These are phyloP conservation scores for Calyptommatus sinebrachiatus DNA, from an alignment of 2,113 vertebrate genomes.

Conservation along the genomic window DNA sequence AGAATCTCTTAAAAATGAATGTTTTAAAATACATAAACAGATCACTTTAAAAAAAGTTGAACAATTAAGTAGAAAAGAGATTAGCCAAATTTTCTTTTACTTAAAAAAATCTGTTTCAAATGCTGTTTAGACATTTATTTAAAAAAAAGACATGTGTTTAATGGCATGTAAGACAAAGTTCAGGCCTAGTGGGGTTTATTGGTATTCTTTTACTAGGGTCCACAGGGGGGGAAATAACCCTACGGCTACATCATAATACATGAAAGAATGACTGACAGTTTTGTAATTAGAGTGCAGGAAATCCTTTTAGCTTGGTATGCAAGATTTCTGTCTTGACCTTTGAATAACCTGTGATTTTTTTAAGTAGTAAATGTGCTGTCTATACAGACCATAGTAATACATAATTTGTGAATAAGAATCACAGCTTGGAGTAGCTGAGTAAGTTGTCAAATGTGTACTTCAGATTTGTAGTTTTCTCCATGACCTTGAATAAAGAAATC, in stretches of 20 bases:
- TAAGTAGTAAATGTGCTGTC: constrained; percentile 57
- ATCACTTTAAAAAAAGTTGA: no score
- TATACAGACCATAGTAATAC: neutral
- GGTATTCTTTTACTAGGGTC: constrained; percentile 18
- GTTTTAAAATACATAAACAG: no score
- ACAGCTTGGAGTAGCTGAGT: constrained; percentile 27
- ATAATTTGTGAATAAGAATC: neutral
- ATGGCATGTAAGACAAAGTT: constrained; percentile 14
- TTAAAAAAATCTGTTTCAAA: constrained; percentile 34
- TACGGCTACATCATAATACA: constrained; percentile 21
- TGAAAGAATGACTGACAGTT: constrained; percentile 26
- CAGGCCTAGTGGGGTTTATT: neutral
- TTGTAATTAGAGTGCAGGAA: constrained; percentile 20
- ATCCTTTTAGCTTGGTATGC: constrained; percentile 23
- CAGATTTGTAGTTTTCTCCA: neutral
- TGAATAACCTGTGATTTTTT: constrained; percentile 55
- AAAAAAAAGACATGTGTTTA: constrained; percentile 13
- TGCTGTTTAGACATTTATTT: neutral
- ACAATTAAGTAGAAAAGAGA: neutral
- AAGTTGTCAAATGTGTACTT: constrained; percentile 39
- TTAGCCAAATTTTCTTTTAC: neutral
- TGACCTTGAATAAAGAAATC: constrained; percentile 16
- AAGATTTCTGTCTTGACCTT: constrained; percentile 60
- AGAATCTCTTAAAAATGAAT: no score
- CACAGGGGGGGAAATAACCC: fast-evolving